A percentile compares a stretch with the other conserved stretches of the same genome.
Conservation (phyloP, 2,888 invertebrate genomes). For the Cheilosia impressa region DNA sequence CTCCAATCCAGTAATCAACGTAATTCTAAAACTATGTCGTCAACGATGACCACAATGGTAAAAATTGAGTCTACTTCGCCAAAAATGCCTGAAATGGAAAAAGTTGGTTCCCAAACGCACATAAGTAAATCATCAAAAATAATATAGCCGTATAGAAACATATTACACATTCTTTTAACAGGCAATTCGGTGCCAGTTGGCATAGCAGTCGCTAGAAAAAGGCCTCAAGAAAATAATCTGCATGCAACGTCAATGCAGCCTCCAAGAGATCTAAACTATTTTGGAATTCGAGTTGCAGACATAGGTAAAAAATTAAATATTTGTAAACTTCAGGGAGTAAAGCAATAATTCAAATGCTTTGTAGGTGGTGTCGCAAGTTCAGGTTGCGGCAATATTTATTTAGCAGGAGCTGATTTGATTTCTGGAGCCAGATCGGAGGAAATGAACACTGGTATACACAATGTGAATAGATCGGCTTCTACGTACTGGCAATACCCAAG, state of each 20-base stretch:
- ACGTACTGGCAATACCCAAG: constrained; percentile 92
- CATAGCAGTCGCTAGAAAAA: constrained; percentile 92
- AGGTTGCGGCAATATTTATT: constrained; percentile 81
- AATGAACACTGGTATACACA: constrained; percentile 78
- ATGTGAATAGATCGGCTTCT: constrained; percentile 80
- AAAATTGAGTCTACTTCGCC: constrained; percentile 83
- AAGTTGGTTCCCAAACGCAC: constrained; percentile 75
- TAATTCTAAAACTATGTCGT: constrained; percentile 81
- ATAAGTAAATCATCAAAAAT: constrained; percentile 77
- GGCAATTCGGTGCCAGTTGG: constrained; percentile 90
- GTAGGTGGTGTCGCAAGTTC: constrained; percentile 78
- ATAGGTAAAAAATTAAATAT: constrained; percentile 79
- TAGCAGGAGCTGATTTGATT: constrained; percentile 81
- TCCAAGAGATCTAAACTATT: constrained; percentile 83
- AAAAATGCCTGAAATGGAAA: constrained; percentile 81
- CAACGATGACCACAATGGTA: constrained; percentile 81
- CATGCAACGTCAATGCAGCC: constrained; percentile 78
- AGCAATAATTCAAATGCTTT: neutral
- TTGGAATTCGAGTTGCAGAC: constrained; percentile 83
- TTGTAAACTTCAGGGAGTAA: constrained; percentile 16
- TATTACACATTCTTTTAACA: constrained; percentile 59
- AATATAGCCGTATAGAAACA: neutral
- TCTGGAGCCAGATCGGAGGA: constrained; percentile 80
- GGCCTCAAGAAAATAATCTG: constrained; percentile 84
- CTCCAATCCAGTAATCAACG: constrained; percentile 79